Evolutionary conservation across 2,113 vertebrate genomes (phyloP), one percentile per base, ranked within the genome.

Genomic region (Paratilapia polleni): DNA sequence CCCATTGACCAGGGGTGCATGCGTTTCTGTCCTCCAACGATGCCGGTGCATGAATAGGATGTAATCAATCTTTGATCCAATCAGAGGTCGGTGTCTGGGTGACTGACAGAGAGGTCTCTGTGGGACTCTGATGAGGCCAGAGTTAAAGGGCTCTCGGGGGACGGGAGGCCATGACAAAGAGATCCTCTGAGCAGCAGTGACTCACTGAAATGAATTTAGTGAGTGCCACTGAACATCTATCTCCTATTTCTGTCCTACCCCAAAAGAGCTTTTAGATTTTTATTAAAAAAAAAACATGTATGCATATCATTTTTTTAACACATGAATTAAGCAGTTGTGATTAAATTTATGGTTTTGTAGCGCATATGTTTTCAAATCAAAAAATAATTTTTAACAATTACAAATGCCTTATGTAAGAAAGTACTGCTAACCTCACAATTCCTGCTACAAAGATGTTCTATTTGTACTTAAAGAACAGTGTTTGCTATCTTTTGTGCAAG

Each of bases 51-150:
- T 96, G 95, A 96, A 96, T 96, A 90, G 93, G 87, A 92, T 90
- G 93, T 94, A 96, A 97, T 96, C 96, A 97, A 94, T 96, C 95
- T 96, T 86, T 96, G 95, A 96, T 96, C 97, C 96, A 96, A 96
- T 97, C 97, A 96, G 94, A 95, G 95, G 91, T 85, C 90, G 90
- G 90, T 68, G 94, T 95, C 95, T 60, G 89, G 94, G 91, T 91
- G 93, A 96, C 89, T 94, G 96, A 96, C 96, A 95, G 95, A 96
- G 88, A 90, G 86, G 93, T 94, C 96, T 95, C 93, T 17, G 94
- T 91, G 93, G 95, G 96, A 91, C 93, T 95, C 94, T 96, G 95
- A 96, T 95, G 95, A 95, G 91, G 93, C 92, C 91, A 73, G 77
- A 94, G 94, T 91, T 90, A 93, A 92, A 92, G 84, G 92, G 91